Conservation (phyloP, 2,888 invertebrate species). For the Calameuta idolon region DNA sequence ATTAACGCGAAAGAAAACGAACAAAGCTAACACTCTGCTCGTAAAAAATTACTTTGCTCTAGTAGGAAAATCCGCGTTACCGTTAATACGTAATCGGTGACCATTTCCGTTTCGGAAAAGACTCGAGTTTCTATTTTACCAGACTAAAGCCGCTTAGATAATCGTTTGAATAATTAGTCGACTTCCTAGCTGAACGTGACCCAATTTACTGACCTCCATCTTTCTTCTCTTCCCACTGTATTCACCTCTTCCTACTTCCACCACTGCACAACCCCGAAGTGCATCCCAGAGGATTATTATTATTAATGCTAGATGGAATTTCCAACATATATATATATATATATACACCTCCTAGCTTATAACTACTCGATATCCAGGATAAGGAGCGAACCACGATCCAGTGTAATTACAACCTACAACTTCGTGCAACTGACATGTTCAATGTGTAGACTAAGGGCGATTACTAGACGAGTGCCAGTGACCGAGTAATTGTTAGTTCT, state of each 20-base stretch:
- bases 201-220: not conserved
- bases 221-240: not conserved
- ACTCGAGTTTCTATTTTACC: not conserved
- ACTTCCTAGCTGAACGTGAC: not conserved
- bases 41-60: not conserved
- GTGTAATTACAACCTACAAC: slow-evolving; percentile 43
- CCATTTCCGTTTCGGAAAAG: not conserved
- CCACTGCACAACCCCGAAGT: not conserved
- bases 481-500: slow-evolving; percentile 49
- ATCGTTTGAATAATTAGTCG: not conserved
- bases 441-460: slow-evolving; percentile 41
- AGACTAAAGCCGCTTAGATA: not conserved
- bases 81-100: not conserved
- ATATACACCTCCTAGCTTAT: not conserved
- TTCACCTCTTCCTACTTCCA: not conserved
- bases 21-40: not conserved
- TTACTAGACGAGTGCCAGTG: slow-evolving; percentile 45
- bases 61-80: not conserved
- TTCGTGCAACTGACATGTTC: slow-evolving; percentile 39
- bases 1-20: not conserved
- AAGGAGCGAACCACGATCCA: slow-evolving; percentile 26
- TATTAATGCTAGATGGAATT: not conserved
- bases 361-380: not conserved
- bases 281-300: not conserved
- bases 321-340: not conserved